phyloP scores from a whole-genome alignment of 2,888 invertebrate species.

The Atethmia centrago region DNA sequence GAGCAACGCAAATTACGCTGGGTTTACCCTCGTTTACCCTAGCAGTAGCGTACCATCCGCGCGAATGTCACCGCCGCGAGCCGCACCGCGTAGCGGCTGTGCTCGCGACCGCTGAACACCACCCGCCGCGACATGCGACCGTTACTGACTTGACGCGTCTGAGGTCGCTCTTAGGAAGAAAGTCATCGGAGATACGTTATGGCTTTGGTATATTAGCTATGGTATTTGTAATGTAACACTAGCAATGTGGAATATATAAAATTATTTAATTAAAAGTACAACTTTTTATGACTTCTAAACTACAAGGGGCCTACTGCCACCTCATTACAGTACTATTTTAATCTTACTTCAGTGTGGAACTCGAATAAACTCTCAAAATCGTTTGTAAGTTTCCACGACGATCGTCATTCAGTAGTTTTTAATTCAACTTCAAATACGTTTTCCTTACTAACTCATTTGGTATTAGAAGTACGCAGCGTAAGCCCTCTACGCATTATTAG shows the following conservation, averaged over 20 bases:
- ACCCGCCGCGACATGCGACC: conserved; percentile 69
- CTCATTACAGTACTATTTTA: background rate
- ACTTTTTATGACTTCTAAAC: background rate
- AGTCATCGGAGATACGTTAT: background rate
- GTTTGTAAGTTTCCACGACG: background rate
- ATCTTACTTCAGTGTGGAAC: background rate
- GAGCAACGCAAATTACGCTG: conserved; percentile 27
- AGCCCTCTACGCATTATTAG: background rate
- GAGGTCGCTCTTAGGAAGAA: conserved; percentile 63
- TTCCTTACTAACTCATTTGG: background rate
- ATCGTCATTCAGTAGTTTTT: background rate
- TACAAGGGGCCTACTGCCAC: background rate
- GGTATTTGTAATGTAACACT: no score
- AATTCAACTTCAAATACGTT: background rate
- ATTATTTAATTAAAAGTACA: background rate
- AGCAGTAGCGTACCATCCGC: conserved; percentile 79
- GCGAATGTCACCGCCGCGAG: conserved; percentile 79
- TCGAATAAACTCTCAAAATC: background rate
- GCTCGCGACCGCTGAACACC: conserved; percentile 73
- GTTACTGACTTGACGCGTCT: conserved; percentile 68
- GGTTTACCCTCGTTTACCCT: conserved; percentile 2
- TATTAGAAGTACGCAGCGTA: background rate
- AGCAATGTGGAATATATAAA: background rate
- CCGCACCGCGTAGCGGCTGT: conserved; percentile 76
- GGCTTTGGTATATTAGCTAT: no score